Base-by-base conservation (phyloP, 2,797 vertebrate genomes). In the Myotis findleyi region DNA sequence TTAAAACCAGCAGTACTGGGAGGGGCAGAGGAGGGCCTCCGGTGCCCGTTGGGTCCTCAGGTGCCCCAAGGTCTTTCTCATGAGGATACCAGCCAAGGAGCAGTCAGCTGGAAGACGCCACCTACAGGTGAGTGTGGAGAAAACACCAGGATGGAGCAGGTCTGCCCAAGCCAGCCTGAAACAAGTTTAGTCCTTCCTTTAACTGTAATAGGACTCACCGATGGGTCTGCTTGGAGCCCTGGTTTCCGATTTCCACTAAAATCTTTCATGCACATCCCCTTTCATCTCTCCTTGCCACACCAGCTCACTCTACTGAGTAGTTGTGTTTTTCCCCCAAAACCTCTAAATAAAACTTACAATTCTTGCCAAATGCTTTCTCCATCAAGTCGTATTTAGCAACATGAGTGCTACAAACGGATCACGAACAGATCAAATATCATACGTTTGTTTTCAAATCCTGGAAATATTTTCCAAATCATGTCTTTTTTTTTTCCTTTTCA, bases 401-500 rank as follows among this genome's bases (percentile, higher is more conserved):
- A 38, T 0, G 44, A 96, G 80, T 17, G 21, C 84, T 64, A 44
- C 94, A 90, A 82, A 95, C 11, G 41, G 75, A 93, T 96, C 90
- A 80, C 2, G 2, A 94, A 87, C 72, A 85, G 96, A 95, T 97
- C 83, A 91, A 95, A 93, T 94, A 94, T 95, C 89, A 93, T 84
- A 53, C 30, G 3, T 85, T 96, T 95, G 93, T 91, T 96, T 95
- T 95, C 87, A 68, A 91, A 85, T 85, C 73, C 90, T 95, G 64
- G 71, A 95, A 97, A 94, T 95, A 96, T 81, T 97, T 97, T 96
- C 96, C 95, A 96, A 95, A 95, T 93, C 86, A 36, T 92, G 64
- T 76, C 53, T 84, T 23, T 82, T 30, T 25, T 36, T 64, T 33
- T 66, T 17, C 13, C 18, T 83, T 93, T 94, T 76, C 41, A 96